Evolutionary conservation across 2,888 invertebrate species (phyloP).

Genomic region (Drepana falcataria): DNA sequence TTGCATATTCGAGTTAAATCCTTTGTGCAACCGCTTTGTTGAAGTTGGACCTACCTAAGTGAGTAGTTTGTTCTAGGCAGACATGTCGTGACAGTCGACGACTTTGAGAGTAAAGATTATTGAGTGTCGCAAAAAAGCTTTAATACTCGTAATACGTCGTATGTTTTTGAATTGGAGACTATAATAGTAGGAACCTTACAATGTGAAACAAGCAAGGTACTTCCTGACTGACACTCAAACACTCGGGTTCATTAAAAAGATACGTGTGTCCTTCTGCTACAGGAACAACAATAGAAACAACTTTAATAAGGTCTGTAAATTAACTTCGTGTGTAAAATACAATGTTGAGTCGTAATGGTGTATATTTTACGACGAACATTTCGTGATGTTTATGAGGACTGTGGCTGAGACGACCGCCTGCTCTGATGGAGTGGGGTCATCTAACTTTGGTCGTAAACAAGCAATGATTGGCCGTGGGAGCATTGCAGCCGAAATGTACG

Average conservation of each 20-base stretch:
- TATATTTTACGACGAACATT: constrained; percentile 31
- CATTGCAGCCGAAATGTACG: constrained; percentile 36
- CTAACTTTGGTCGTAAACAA: constrained; percentile 52
- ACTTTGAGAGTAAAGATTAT: too few relatives aligned
- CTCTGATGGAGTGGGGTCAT: constrained; percentile 31
- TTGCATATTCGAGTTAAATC: too few relatives aligned
- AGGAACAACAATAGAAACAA: background rate
- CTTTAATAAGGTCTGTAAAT: constrained; percentile 11
- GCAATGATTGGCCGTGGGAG: constrained; percentile 24
- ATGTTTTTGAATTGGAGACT: too few relatives aligned
- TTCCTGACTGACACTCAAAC: too few relatives aligned
- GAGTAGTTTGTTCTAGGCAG: too few relatives aligned
- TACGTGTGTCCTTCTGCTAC: background rate
- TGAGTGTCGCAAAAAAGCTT: too few relatives aligned
- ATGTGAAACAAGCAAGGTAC: too few relatives aligned
- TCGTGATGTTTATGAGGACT: constrained; percentile 31
- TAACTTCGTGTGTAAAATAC: constrained; percentile 21
- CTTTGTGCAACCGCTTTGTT: too few relatives aligned
- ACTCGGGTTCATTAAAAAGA: background rate
- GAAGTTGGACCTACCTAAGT: too few relatives aligned
- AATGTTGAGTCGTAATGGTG: constrained; percentile 34
- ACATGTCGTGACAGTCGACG: too few relatives aligned
- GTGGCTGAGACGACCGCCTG: constrained; percentile 22
- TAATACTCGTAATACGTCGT: too few relatives aligned
- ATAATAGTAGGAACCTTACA: too few relatives aligned